phyloP scores from a whole-genome alignment of 2,113 vertebrate genomes.

The Coptodon rendalli region DNA sequence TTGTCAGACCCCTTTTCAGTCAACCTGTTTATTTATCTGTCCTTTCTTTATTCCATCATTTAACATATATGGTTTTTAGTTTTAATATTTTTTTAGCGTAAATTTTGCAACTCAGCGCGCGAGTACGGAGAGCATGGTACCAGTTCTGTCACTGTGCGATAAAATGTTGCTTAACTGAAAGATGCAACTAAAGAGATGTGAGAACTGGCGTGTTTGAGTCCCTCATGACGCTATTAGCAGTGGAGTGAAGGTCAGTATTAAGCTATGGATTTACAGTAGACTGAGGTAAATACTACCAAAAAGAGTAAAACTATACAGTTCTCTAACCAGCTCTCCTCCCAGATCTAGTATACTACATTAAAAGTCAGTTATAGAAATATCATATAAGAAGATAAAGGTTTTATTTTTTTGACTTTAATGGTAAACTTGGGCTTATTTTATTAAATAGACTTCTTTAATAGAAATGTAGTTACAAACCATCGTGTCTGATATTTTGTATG shows the following conservation, averaged over 20 bases:
- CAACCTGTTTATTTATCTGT: conserved; percentile 33
- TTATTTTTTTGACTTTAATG: background rate
- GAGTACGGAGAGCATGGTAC: background rate
- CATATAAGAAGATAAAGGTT: background rate
- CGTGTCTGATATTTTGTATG: background rate
- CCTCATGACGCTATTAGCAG: conserved; percentile 21
- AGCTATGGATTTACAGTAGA: conserved; percentile 34
- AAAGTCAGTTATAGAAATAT: background rate
- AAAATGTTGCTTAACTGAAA: conserved; percentile 12
- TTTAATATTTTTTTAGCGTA: background rate
- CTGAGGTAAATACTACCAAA: background rate
- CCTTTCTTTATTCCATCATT: conserved; percentile 50
- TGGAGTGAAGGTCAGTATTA: conserved; percentile 27
- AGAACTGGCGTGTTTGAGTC: conserved; percentile 9
- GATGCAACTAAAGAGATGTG: conserved; percentile 33
- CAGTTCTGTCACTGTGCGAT: conserved; percentile 20
- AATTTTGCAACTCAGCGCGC: conserved; percentile 30
- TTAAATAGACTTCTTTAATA: background rate
- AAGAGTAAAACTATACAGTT: background rate
- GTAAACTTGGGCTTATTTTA: background rate
- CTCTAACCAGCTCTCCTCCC: background rate
- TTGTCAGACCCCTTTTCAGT: background rate
- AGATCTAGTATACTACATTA: background rate
- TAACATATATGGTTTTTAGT: background rate
- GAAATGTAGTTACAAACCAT: background rate